Base-by-base conservation (phyloP, 2,888 invertebrate genomes). In the Xestia rhomboidea region DNA sequence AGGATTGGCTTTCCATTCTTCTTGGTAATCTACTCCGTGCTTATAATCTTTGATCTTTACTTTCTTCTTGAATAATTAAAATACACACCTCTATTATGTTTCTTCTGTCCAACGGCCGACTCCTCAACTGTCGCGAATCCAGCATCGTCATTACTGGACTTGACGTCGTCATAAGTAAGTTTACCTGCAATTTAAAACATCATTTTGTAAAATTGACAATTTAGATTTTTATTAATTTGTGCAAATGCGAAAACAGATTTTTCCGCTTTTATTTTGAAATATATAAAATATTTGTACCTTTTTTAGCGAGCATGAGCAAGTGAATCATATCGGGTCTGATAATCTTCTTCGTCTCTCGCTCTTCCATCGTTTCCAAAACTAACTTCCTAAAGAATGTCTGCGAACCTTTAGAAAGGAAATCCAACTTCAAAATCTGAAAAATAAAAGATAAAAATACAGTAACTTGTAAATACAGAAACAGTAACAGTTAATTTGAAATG, bases 221-320 rank as follows among this genome's bases (percentile, higher is more conserved):
- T 24, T 24, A 2, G 21, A 24, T 49, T 60, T 60, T 30, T 3
- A 60, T 57, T 5, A 57, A 57, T 11, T n/a, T 54, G 5, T 54
- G 11, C 3, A 44, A 44, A 44, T 44, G 44, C 18, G 46, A 6
- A 15, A 18, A 6, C 18, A 18, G 18, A 57, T 27, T 15, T 57
- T 7, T 76, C 0, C 60, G 18, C 11, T 30, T 13, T 44, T 41
- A 21, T 30, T n/a, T 24, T 49, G 21, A 49, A 21, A 49, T 49
- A 18, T 46, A 21, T 46, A 4, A 44, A 30, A 30, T 24, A 1
- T 38, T 24, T n/a, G 27, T 76, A 93, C 95, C 96, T 90, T 95
- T 96, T 79, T 95, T 96, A 18, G 97, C 96, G 87, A 97, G 96
- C 94, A 97, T 94, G 0, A 97, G 91, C 18, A 97, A 84, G 72